Evolutionary conservation across 2,797 vertebrate species (phyloP).

Genomic region (Halcyon badia): DNA sequence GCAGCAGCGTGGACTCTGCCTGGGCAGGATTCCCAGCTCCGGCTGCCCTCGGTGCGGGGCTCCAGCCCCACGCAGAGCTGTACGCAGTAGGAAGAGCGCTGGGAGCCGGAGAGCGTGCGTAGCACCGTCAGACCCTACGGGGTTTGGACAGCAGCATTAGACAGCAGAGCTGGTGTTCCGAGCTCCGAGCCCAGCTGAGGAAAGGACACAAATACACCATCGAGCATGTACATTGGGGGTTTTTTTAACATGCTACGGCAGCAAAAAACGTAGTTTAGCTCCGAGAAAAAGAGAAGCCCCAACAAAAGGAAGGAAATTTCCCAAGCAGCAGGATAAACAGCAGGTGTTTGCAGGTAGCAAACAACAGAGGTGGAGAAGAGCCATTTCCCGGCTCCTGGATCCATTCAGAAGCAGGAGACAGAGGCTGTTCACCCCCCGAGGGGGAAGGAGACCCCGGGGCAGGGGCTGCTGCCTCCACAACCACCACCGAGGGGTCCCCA

Average conservation of each 20-base stretch:
- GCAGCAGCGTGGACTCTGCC: accelerated
- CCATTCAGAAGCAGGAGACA: accelerated
- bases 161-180: background rate
- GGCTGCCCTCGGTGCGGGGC: accelerated
- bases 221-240: no score
- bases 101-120: background rate
- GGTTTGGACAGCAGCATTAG: background rate
- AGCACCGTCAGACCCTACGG: accelerated
- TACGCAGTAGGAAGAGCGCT: accelerated
- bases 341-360: slow-evolving; percentile 4
- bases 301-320: background rate
- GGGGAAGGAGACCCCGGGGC: accelerated
- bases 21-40: accelerated
- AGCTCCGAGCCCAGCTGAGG: background rate
- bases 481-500: accelerated
- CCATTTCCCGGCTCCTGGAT: background rate
- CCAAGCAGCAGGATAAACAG: background rate
- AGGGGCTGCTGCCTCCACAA: background rate
- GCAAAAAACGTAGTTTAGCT: accelerated
- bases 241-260: accelerated
- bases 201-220: accelerated
- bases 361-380: background rate
- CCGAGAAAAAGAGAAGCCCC: no score
- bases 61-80: accelerated
- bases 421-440: accelerated